phyloP scores from a whole-genome alignment of 2,888 invertebrate species.

The Drosophila demipolita region DNA sequence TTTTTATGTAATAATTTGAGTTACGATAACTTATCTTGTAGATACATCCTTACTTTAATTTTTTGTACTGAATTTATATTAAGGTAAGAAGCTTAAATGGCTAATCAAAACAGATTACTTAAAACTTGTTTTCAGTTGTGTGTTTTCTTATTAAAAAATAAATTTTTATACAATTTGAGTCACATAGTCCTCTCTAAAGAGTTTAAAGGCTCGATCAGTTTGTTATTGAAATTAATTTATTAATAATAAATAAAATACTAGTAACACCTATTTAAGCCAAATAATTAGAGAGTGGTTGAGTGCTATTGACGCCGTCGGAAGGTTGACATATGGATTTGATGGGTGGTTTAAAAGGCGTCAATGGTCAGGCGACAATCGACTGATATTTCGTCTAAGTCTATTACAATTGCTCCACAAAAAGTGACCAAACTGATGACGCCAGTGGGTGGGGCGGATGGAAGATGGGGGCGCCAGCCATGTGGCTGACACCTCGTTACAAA shows the following conservation, averaged over 20 bases:
- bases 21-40: not conserved
- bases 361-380: conserved; percentile 43
- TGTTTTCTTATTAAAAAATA: not conserved
- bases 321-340: conserved; percentile 56
- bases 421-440: conserved; percentile 65
- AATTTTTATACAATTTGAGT: not conserved
- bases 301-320: conserved; percentile 65
- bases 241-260: conserved; percentile 1
- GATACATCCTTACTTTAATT: not conserved
- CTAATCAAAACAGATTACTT: not conserved
- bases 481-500: conserved; percentile 39
- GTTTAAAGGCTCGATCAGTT: not conserved
- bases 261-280: conserved; percentile 8
- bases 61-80: not conserved
- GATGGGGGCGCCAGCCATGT: conserved; percentile 45
- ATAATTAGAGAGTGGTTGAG: conserved; percentile 33
- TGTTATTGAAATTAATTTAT: not conserved
- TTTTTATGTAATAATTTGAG: not conserved
- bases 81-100: not conserved
- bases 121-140: not conserved
- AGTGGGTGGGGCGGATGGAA: conserved; percentile 9
- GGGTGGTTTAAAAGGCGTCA: conserved; percentile 60
- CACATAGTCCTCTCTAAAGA: not conserved
- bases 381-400: conserved; percentile 44
- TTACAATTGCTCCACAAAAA: conserved; percentile 45